Percentiles rank a stretch among this genome's conserved stretches.
These are phyloP conservation scores for Chauna torquata DNA, from an alignment of 2,113 vertebrate species.

Conservation along the genomic window DNA sequence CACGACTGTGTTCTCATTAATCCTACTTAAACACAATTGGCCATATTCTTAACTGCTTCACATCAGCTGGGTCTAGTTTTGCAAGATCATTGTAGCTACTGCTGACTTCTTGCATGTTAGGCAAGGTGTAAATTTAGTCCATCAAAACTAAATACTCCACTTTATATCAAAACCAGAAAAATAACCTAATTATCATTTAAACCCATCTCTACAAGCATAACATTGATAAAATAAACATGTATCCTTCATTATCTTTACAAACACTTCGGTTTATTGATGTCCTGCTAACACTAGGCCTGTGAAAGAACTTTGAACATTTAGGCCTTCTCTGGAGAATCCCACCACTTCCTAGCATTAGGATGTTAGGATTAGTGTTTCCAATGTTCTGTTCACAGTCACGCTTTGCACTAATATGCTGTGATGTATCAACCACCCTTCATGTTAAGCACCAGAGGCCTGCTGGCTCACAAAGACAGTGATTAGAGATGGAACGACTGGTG, in stretches of 20 bases:
- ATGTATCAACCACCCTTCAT: rapidly evolving
- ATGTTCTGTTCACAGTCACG: background rate
- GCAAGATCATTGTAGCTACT: background rate
- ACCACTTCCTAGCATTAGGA: background rate
- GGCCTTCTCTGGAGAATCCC: background rate
- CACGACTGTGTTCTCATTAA: background rate
- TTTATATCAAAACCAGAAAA: background rate
- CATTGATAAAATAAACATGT: background rate
- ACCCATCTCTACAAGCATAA: background rate
- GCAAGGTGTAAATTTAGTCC: background rate
- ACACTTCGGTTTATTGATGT: background rate
- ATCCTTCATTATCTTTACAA: background rate
- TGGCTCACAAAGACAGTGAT: background rate
- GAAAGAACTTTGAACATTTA: background rate
- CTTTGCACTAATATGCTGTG: background rate
- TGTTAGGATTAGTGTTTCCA: background rate
- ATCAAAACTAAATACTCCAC: background rate
- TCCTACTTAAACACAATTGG: background rate
- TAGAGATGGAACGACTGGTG: background rate
- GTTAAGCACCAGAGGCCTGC: background rate
- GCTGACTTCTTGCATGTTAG: background rate
- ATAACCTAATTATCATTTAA: background rate
- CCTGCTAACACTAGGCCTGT: background rate
- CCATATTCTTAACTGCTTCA: background rate
- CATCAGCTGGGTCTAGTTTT: background rate